A percentile compares a stretch with the other conserved stretches of the same genome.
Evolutionary conservation across 2,888 invertebrate species (phyloP).

Genomic region (Bellardia pandia): DNA sequence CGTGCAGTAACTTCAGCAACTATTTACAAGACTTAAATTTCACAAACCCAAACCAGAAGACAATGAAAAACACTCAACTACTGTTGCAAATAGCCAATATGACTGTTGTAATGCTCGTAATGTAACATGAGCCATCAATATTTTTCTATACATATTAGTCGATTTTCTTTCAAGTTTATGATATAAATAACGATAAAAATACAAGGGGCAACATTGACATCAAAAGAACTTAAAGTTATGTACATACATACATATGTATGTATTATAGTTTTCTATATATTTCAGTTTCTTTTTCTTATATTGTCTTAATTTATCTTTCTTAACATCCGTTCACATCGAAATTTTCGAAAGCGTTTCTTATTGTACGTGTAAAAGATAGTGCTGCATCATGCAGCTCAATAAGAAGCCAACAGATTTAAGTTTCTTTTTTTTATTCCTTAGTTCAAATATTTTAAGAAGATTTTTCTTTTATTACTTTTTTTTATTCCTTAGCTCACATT

Average conservation of each 20-base stretch:
- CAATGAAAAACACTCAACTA: conserved; percentile 2
- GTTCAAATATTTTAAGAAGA: not conserved
- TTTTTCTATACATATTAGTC: conserved; percentile 1
- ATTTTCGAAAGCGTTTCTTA: conserved; percentile 27
- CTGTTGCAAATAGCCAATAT: conserved; percentile 42
- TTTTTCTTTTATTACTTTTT: not conserved
- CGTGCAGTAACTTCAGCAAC: not conserved
- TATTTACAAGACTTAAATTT: conserved; percentile 10
- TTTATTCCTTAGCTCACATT: not conserved
- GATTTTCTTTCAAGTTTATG: conserved; percentile 30
- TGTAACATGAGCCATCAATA: conserved; percentile 34
- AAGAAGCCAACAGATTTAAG: conserved; percentile 42
- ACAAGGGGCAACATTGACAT: conserved; percentile 30
- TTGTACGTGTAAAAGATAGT: not conserved
- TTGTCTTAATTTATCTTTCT: conserved; percentile 44
- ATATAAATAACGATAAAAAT: not conserved
- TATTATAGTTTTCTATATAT: not conserved
- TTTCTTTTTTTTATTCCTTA: not conserved
- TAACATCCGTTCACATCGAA: conserved; percentile 41
- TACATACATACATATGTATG: not conserved
- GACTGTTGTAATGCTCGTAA: conserved; percentile 24
- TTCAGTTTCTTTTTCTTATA: conserved; percentile 2
- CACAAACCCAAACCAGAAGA: not conserved
- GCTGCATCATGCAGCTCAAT: conserved; percentile 28
- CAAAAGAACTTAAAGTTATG: conserved; percentile 14